Evolutionary conservation across 2,797 vertebrate genomes (phyloP).

Genomic region (Urocyon cinereoargenteus): DNA sequence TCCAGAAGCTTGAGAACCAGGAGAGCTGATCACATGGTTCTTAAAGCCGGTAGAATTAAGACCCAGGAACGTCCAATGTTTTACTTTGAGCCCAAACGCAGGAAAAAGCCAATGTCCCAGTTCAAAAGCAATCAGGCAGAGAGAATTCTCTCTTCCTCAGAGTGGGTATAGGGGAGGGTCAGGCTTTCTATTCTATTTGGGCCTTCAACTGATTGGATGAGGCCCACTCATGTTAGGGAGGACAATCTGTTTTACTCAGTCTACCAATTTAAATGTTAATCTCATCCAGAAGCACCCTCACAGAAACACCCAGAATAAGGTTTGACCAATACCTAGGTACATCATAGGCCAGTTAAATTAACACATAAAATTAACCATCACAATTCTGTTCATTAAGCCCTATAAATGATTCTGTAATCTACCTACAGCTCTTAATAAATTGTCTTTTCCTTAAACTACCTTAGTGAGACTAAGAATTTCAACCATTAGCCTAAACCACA

Average conservation of each 20-base stretch:
- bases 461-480: constrained; percentile 18
- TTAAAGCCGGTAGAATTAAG: neutral
- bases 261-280: neutral
- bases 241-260: neutral
- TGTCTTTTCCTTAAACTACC: neutral
- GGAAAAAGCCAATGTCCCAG: neutral
- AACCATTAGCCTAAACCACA: neutral
- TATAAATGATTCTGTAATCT: neutral
- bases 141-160: neutral
- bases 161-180: neutral
- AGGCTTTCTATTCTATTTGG: neutral
- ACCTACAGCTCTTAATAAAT: neutral
- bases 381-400: neutral
- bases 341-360: neutral
- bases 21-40: neutral
- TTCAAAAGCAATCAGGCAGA: neutral
- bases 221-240: neutral
- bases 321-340: neutral
- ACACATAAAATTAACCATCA: neutral
- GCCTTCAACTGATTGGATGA: neutral
- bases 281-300: neutral
- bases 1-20: neutral
- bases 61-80: neutral
- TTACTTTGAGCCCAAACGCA: neutral
- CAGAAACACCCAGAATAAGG: neutral